Evolutionary conservation across 2,113 vertebrate species (phyloP).

Genomic region (Anolis carolinensis): DNA sequence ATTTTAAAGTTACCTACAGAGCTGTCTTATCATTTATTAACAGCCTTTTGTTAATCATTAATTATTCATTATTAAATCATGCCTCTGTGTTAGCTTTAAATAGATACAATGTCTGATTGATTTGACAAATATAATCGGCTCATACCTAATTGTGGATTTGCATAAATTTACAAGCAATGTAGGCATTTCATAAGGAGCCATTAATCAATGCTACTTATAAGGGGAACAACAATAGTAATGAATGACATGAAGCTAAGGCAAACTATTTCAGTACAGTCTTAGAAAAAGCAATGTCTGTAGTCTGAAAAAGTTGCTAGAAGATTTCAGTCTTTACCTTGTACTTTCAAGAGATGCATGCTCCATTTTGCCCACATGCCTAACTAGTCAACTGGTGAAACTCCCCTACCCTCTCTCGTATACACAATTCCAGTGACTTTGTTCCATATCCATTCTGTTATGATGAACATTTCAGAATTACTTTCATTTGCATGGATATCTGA

Average conservation of each 20-base stretch:
- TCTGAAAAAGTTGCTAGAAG: neutral
- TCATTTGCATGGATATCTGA: too few relatives aligned
- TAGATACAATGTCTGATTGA: constrained; percentile 59
- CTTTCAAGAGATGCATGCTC: too few relatives aligned
- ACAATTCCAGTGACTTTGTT: too few relatives aligned
- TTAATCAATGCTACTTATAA: constrained; percentile 44
- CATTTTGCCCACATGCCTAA: too few relatives aligned
- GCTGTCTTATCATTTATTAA: constrained; percentile 52
- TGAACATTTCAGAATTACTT: too few relatives aligned
- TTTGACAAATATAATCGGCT: constrained; percentile 62
- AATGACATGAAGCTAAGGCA: constrained; percentile 47
- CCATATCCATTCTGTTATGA: too few relatives aligned
- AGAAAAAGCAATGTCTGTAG: neutral
- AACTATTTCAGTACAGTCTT: too few relatives aligned
- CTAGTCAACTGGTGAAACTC: too few relatives aligned
- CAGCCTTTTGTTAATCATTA: constrained; percentile 57
- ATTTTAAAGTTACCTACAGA: constrained; percentile 29
- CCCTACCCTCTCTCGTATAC: too few relatives aligned
- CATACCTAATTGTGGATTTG: constrained; percentile 61
- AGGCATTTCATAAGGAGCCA: constrained; percentile 50
- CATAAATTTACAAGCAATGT: constrained; percentile 54
- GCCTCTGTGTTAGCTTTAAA: constrained; percentile 52
- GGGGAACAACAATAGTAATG: constrained; percentile 11
- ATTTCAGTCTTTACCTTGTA: neutral
- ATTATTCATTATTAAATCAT: constrained; percentile 63